Percentiles rank a stretch among this genome's conserved stretches.
Evolutionary conservation across 2,888 invertebrate species (phyloP).

Genomic region (Calliopum simillimum): DNA sequence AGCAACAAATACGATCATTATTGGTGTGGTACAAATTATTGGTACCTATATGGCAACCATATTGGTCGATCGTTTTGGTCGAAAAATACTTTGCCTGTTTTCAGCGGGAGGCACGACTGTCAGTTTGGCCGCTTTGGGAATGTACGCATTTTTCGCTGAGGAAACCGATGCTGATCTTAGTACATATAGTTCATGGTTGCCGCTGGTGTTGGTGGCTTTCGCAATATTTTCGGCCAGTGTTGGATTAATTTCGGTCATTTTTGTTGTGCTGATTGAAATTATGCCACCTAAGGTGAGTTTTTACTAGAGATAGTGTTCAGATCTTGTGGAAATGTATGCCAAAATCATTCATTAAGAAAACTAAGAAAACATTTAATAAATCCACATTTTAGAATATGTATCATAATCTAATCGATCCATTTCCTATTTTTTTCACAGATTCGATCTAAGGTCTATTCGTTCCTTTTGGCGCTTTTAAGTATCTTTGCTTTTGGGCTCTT

Average conservation of each 20-base stretch:
- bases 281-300: conserved; percentile 60
- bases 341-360: too few relatives aligned
- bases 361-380: too few relatives aligned
- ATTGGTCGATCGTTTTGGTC: conserved; percentile 59
- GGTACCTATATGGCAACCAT: conserved; percentile 59
- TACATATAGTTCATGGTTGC: conserved; percentile 54
- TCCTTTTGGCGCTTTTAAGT: conserved; percentile 56
- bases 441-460: conserved; percentile 57
- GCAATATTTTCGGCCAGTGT: conserved; percentile 60
- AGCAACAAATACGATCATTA: conserved; percentile 60
- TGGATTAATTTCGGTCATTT: conserved; percentile 60
- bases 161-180: conserved; percentile 47
- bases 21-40: conserved; percentile 60
- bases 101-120: conserved; percentile 58
- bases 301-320: neutral
- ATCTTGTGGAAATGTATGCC: neutral
- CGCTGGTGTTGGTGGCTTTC: conserved; percentile 57
- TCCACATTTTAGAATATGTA: neutral
- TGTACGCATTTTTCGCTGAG: conserved; percentile 53
- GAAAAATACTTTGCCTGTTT: conserved; percentile 58
- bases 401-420: neutral
- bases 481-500: conserved; percentile 53
- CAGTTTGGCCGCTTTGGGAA: conserved; percentile 56
- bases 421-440: conserved; percentile 32
- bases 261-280: conserved; percentile 61